These are phyloP conservation scores for Sarotherodon lohbergeri DNA, from an alignment of 2,113 vertebrate species.

Conservation along the genomic window DNA sequence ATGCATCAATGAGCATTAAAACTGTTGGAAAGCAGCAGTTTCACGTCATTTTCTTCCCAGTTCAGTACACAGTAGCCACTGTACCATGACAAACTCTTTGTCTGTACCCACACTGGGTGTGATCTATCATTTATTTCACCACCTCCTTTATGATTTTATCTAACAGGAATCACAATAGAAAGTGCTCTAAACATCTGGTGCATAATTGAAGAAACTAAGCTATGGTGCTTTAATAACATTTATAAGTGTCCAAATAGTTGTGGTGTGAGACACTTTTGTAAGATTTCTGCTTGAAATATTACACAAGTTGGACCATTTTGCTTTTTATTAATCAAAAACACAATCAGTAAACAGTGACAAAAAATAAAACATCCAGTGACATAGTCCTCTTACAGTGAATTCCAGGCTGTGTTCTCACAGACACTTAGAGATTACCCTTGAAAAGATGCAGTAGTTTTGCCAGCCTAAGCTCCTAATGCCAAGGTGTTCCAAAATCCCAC, in stretches of 20 bases:
- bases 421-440: slow-evolving; percentile 8
- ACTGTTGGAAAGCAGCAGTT: background rate
- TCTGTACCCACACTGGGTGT: background rate
- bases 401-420: background rate
- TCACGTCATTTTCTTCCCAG: background rate
- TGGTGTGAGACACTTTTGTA: background rate
- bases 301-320: background rate
- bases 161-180: background rate
- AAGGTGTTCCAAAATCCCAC: slow-evolving; percentile 37
- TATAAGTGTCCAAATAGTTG: background rate
- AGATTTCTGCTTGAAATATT: background rate
- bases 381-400: background rate
- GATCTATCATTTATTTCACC: background rate
- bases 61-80: background rate
- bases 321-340: background rate
- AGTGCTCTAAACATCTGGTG: background rate
- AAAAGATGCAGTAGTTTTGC: slow-evolving; percentile 12
- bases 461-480: slow-evolving; percentile 46
- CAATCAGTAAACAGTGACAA: background rate
- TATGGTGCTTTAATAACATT: background rate
- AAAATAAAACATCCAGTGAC: background rate
- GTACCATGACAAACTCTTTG: background rate
- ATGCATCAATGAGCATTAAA: background rate
- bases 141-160: background rate
- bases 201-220: background rate